Conservation (phyloP, 2,888 invertebrate species). For the Belgica antarctica region DNA sequence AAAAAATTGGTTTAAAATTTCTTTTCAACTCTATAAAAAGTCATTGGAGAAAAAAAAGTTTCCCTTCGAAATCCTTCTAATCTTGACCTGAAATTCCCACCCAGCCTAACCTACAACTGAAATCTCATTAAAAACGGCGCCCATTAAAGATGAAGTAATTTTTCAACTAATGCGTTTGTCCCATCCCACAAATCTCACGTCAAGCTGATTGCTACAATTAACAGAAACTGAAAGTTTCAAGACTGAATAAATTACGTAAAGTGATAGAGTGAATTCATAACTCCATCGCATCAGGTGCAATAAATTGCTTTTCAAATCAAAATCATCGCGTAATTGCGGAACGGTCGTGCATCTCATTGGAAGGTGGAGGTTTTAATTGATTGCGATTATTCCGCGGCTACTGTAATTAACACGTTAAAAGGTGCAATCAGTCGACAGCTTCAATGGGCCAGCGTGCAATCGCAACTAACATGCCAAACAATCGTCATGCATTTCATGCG, state of each 20-base stretch:
- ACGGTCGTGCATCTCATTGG: constrained; percentile 11
- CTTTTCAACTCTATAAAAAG: too few species aligned
- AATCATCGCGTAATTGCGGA: neutral
- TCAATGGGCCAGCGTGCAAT: too few species aligned
- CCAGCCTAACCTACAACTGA: too few species aligned
- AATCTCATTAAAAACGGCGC: too few species aligned
- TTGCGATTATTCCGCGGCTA: neutral
- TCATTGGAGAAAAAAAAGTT: too few species aligned
- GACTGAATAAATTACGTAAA: constrained; percentile 17
- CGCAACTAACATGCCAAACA: too few species aligned
- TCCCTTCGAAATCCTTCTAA: too few species aligned
- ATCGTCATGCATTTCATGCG: neutral
- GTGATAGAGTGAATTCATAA: constrained; percentile 21
- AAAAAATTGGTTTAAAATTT: too few species aligned
- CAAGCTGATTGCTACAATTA: constrained; percentile 2
- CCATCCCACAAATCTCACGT: too few species aligned
- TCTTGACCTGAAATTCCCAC: too few species aligned
- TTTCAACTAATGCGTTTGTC: too few species aligned
- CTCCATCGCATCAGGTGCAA: neutral
- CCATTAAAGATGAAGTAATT: too few species aligned
- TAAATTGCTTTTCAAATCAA: neutral
- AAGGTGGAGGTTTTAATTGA: constrained; percentile 4
- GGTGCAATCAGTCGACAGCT: constrained; percentile 29
- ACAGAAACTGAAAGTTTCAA: constrained; percentile 24
- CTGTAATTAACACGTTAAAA: constrained; percentile 12